Conservation (phyloP, 2,797 vertebrate species). For the Enoplosus armatus region DNA sequence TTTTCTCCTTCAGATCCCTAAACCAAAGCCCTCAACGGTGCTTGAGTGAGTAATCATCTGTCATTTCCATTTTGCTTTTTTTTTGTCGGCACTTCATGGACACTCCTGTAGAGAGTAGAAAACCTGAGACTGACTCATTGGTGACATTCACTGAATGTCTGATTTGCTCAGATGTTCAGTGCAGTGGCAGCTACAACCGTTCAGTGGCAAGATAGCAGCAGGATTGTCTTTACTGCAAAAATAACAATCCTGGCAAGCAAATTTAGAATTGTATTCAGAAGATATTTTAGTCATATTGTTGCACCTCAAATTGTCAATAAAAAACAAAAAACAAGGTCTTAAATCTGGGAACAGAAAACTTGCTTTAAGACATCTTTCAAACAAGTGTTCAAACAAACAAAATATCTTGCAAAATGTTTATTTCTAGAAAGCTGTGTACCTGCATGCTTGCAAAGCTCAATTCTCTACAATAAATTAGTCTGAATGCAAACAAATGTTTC, state of each 20-base stretch:
- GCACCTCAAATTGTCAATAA: neutral
- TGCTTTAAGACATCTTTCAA: neutral
- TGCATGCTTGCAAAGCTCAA: neutral
- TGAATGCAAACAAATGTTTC: neutral
- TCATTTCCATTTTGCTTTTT: slow-evolving; percentile 46
- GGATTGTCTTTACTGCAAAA: slow-evolving; percentile 8
- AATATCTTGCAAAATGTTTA: neutral
- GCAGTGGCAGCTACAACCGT: neutral
- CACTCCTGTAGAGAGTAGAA: slow-evolving; percentile 37
- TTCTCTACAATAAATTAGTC: neutral
- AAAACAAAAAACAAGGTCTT: slow-evolving; percentile 5
- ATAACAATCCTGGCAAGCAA: neutral
- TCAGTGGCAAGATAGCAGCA: neutral
- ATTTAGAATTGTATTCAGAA: neutral
- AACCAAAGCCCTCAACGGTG: slow-evolving; percentile 31
- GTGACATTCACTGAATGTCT: slow-evolving; percentile 30
- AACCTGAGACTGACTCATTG: slow-evolving; percentile 46
- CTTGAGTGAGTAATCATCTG: slow-evolving; percentile 31
- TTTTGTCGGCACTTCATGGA: slow-evolving; percentile 29
- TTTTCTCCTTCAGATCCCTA: slow-evolving; percentile 42
- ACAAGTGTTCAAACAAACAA: neutral
- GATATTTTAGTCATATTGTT: neutral
- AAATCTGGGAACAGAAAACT: neutral
- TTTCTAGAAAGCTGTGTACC: neutral
- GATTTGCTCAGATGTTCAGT: slow-evolving; percentile 31